Percentiles rank a stretch among this genome's conserved stretches.
These are phyloP conservation scores for Exephanes ischioxanthus DNA, from an alignment of 2,888 invertebrate genomes.

Conservation along the genomic window DNA sequence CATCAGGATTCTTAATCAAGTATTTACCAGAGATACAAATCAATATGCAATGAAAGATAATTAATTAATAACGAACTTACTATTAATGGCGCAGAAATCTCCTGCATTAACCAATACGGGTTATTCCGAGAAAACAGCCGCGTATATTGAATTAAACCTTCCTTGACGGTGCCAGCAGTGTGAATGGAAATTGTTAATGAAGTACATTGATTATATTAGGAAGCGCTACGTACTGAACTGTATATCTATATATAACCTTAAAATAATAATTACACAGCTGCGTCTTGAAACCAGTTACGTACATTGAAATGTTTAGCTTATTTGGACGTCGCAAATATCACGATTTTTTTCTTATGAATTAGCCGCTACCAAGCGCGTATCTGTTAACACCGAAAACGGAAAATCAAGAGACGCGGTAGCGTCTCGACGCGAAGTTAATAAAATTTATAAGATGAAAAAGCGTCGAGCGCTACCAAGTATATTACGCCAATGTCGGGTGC, in stretches of 20 bases:
- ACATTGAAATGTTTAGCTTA: too few relatives aligned
- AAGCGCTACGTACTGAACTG: not conserved
- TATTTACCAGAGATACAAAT: not conserved
- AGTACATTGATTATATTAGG: not conserved
- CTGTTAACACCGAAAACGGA: too few relatives aligned
- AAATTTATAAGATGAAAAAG: too few relatives aligned
- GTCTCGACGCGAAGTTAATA: too few relatives aligned
- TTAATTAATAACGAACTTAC: not conserved
- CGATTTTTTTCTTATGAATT: too few relatives aligned
- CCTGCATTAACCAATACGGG: not conserved
- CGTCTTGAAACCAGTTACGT: not conserved
- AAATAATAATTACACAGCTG: not conserved
- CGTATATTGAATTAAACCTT: not conserved
- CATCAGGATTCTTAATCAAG: not conserved
- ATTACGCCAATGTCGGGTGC: too few relatives aligned
- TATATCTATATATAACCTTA: not conserved
- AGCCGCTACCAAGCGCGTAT: too few relatives aligned
- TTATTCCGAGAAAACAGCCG: not conserved
- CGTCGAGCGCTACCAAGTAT: too few relatives aligned
- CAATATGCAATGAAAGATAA: too few relatives aligned
- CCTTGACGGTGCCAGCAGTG: not conserved
- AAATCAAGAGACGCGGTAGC: too few relatives aligned
- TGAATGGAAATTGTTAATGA: not conserved
- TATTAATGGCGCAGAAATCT: not conserved
- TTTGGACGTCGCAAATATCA: too few relatives aligned